Percentiles rank a stretch among this genome's conserved stretches.
Evolutionary conservation across 2,888 invertebrate genomes (phyloP).

Genomic region (Amiota communis): DNA sequence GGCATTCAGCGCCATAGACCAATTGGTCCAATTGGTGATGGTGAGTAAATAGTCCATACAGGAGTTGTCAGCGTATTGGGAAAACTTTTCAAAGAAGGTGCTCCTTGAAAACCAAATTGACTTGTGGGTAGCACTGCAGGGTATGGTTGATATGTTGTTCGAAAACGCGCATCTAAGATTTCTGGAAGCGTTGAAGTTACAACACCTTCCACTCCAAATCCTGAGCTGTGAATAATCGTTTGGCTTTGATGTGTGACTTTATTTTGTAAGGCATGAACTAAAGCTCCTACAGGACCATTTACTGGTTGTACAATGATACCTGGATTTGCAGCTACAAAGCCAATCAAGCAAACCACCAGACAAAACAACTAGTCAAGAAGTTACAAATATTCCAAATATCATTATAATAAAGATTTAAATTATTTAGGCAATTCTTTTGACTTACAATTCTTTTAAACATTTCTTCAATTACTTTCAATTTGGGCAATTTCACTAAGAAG

Average conservation of each 20-base stretch:
- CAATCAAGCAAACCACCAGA: not conserved
- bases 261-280: constrained; percentile 51
- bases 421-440: constrained; percentile 21
- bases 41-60: not conserved
- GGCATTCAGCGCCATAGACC: constrained; percentile 17
- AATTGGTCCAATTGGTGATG: too few relatives aligned
- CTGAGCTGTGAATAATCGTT: constrained; percentile 73
- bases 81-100: constrained; percentile 29
- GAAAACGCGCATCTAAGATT: not conserved
- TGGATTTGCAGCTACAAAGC: constrained; percentile 7
- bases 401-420: constrained; percentile 3
- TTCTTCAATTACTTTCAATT: constrained; percentile 59
- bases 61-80: constrained; percentile 21
- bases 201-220: constrained; percentile 61
- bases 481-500: constrained; percentile 43
- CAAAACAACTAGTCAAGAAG: not conserved
- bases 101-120: constrained; percentile 30
- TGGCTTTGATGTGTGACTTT: constrained; percentile 75
- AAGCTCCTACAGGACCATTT: constrained; percentile 49
- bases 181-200: constrained; percentile 42
- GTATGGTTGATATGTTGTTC: not conserved
- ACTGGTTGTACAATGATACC: constrained; percentile 45
- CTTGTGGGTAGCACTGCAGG: constrained; percentile 27
- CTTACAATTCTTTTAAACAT: constrained; percentile 51
- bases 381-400: constrained; percentile 7